phyloP scores from a whole-genome alignment of 2,113 vertebrate genomes.

The Passer montanus region DNA sequence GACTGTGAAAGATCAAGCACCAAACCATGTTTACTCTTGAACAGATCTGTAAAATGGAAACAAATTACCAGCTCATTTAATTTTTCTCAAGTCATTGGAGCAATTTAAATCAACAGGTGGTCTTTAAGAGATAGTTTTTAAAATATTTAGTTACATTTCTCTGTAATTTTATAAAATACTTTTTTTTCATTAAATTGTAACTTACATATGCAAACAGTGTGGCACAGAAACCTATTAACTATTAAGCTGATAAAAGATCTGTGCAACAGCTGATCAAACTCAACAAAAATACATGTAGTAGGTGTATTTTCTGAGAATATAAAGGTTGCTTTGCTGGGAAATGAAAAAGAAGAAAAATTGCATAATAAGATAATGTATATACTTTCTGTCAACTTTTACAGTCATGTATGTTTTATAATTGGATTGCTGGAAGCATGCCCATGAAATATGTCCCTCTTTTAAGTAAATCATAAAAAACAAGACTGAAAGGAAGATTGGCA shows the following conservation, averaged over 20 bases:
- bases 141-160: not conserved
- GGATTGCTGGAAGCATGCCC: not conserved
- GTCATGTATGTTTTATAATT: not conserved
- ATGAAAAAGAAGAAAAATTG: not conserved
- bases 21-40: not conserved
- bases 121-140: not conserved
- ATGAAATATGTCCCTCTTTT: not conserved
- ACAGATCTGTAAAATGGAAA: not conserved
- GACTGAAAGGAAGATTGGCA: not conserved
- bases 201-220: not conserved
- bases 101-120: not conserved
- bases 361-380: not conserved
- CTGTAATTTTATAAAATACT: not conserved
- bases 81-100: not conserved
- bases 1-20: not conserved
- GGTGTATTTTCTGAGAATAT: not conserved
- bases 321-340: not conserved
- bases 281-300: not conserved
- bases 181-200: not conserved
- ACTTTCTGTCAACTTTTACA: not conserved
- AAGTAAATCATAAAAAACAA: not conserved
- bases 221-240: not conserved
- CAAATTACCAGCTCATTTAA: not conserved
- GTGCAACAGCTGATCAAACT: not conserved
- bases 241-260: not conserved